Conservation (phyloP, 2,888 invertebrate genomes). For the Drosophila putrida region DNA sequence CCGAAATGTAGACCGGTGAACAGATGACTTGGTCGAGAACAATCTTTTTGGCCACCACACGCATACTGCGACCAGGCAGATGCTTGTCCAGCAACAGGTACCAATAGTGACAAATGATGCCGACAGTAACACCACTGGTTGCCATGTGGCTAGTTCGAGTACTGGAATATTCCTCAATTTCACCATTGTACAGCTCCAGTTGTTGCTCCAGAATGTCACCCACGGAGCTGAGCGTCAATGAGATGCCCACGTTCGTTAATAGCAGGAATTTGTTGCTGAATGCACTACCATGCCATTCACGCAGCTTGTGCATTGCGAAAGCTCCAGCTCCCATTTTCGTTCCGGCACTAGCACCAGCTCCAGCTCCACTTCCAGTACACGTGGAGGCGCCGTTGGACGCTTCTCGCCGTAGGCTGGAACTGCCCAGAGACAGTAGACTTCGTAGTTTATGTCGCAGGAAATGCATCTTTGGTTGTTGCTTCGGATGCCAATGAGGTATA, state of each 20-base stretch:
- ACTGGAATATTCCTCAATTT: slow-evolving; percentile 87
- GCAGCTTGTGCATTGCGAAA: slow-evolving; percentile 55
- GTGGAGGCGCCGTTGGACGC: slow-evolving; percentile 12
- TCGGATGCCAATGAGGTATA: neutral
- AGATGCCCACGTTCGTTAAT: slow-evolving; percentile 92
- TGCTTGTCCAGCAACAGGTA: slow-evolving; percentile 91
- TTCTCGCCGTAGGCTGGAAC: slow-evolving; percentile 30
- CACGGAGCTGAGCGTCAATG: slow-evolving; percentile 90
- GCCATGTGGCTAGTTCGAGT: slow-evolving; percentile 91
- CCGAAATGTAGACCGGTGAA: slow-evolving; percentile 92
- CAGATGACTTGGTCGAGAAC: slow-evolving; percentile 93
- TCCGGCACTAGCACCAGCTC: slow-evolving; percentile 6
- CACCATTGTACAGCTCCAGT: slow-evolving; percentile 89
- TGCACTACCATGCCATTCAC: slow-evolving; percentile 84
- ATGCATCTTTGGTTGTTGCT: slow-evolving; percentile 45
- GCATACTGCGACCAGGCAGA: slow-evolving; percentile 89
- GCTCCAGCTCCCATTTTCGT: slow-evolving; percentile 13
- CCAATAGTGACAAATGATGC: slow-evolving; percentile 94
- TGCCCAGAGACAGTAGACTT: slow-evolving; percentile 39
- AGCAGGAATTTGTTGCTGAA: slow-evolving; percentile 90
- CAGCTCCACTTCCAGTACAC: neutral
- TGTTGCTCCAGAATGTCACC: slow-evolving; percentile 94
- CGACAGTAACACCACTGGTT: slow-evolving; percentile 91
- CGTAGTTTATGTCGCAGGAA: slow-evolving; percentile 50
- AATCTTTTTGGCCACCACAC: slow-evolving; percentile 91